Conservation (phyloP, 2,797 vertebrate genomes). For the Spinibarbus caldwelli region DNA sequence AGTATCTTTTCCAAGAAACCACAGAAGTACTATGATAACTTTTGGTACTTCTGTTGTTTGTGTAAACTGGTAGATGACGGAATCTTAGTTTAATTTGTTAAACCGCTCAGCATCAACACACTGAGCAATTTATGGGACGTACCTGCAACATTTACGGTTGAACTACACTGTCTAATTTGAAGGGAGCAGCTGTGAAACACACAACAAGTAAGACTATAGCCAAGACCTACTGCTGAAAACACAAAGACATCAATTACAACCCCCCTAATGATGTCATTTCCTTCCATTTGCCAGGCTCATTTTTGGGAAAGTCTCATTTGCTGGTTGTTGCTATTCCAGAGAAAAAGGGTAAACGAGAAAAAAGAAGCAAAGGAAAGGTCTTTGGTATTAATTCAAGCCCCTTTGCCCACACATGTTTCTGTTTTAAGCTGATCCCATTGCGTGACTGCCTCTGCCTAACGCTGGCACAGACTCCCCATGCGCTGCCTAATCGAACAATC, state of each 20-base stretch:
- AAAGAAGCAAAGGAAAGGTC: conserved; percentile 65
- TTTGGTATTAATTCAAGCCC: conserved; percentile 74
- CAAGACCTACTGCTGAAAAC: conserved; percentile 62
- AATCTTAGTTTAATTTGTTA: neutral
- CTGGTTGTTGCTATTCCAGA: conserved; percentile 61
- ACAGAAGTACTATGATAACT: neutral
- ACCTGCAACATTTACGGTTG: conserved; percentile 51
- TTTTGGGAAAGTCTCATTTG: conserved; percentile 66
- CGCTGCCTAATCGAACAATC: conserved; percentile 70
- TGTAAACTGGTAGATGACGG: neutral
- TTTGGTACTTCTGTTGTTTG: neutral
- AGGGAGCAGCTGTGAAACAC: conserved; percentile 61
- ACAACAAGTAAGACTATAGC: conserved; percentile 49
- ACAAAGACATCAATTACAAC: conserved; percentile 69
- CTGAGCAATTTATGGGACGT: conserved; percentile 32
- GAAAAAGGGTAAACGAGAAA: conserved; percentile 47
- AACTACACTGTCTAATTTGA: conserved; percentile 46
- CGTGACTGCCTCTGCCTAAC: conserved; percentile 76
- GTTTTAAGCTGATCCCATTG: conserved; percentile 77
- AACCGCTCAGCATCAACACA: conserved; percentile 18
- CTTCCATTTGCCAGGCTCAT: conserved; percentile 68
- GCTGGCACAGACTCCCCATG: conserved; percentile 67
- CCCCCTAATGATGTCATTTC: conserved; percentile 73
- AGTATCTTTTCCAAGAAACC: neutral
- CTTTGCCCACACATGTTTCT: conserved; percentile 80